A percentile compares a stretch with the other conserved stretches of the same genome.
These are phyloP conservation scores for Naja naja DNA, from an alignment of 2,113 vertebrate genomes.

Conservation along the genomic window DNA sequence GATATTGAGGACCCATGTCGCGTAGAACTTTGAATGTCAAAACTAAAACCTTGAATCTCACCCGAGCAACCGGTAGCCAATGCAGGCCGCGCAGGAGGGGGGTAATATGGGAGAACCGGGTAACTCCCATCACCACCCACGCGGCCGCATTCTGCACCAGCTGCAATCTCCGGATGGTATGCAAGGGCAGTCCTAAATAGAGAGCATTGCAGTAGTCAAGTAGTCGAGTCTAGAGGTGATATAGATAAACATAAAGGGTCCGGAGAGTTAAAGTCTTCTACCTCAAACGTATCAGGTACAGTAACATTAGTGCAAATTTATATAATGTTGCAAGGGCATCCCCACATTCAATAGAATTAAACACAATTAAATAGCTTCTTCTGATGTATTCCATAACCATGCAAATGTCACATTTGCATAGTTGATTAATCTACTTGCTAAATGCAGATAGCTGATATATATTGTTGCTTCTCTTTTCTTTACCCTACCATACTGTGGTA, in stretches of 20 bases:
- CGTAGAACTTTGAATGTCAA: too few relatives aligned
- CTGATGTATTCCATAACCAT: conserved; percentile 10
- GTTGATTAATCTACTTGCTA: conserved; percentile 27
- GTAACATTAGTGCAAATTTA: not conserved
- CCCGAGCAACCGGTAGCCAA: too few relatives aligned
- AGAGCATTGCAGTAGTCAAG: too few relatives aligned
- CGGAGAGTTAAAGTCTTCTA: not conserved
- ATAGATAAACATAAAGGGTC: not conserved
- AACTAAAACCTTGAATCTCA: too few relatives aligned
- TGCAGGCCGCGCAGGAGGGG: too few relatives aligned
- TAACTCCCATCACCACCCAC: too few relatives aligned
- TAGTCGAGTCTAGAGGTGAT: too few relatives aligned
- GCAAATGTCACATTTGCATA: not conserved
- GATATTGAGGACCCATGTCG: too few relatives aligned
- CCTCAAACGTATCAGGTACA: not conserved
- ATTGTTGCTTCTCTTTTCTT: conserved; percentile 20
- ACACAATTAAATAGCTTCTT: not conserved
- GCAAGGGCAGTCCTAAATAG: too few relatives aligned
- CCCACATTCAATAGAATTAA: conserved; percentile 26
- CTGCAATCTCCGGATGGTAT: too few relatives aligned
- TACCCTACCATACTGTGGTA: conserved; percentile 29
- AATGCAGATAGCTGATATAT: conserved; percentile 19
- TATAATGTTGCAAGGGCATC: conserved; percentile 10
- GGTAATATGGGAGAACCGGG: too few relatives aligned
- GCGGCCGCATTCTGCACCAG: too few relatives aligned